Conservation (phyloP, 2,888 invertebrate genomes). For the Sphinx pinastri region DNA sequence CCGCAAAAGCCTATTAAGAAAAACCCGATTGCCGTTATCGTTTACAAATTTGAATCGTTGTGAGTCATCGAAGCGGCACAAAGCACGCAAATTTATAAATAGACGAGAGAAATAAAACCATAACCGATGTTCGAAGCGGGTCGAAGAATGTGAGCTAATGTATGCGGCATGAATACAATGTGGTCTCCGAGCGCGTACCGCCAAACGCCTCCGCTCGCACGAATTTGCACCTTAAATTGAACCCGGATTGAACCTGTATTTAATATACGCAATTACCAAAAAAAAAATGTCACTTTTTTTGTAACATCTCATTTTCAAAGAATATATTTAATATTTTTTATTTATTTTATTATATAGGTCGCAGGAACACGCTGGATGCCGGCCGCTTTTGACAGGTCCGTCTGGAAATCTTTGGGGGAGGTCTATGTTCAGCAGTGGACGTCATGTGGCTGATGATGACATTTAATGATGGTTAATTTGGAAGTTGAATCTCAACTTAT, state of each 20-base stretch:
- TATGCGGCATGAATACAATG: slow-evolving; percentile 68
- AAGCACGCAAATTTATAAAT: slow-evolving; percentile 72
- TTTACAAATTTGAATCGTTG: slow-evolving; percentile 2
- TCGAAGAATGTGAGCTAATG: slow-evolving; percentile 72
- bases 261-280: neutral
- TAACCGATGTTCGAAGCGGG: slow-evolving; percentile 61
- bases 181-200: slow-evolving; percentile 45
- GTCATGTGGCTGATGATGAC: too few species aligned
- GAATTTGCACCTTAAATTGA: slow-evolving; percentile 24
- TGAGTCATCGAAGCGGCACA: slow-evolving; percentile 9
- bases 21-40: neutral
- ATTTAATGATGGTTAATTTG: too few species aligned
- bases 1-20: neutral
- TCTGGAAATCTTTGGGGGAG: too few species aligned
- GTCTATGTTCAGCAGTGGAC: too few species aligned
- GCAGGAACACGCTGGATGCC: too few species aligned
- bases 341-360: too few species aligned
- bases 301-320: too few species aligned
- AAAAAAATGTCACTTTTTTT: neutral
- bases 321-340: too few species aligned
- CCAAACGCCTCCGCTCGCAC: slow-evolving; percentile 53
- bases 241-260: neutral
- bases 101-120: slow-evolving; percentile 62
- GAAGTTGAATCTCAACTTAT: too few species aligned
- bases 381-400: too few species aligned